Base-by-base conservation (phyloP, 2,888 invertebrate genomes). In the Leptopilina myrica region DNA sequence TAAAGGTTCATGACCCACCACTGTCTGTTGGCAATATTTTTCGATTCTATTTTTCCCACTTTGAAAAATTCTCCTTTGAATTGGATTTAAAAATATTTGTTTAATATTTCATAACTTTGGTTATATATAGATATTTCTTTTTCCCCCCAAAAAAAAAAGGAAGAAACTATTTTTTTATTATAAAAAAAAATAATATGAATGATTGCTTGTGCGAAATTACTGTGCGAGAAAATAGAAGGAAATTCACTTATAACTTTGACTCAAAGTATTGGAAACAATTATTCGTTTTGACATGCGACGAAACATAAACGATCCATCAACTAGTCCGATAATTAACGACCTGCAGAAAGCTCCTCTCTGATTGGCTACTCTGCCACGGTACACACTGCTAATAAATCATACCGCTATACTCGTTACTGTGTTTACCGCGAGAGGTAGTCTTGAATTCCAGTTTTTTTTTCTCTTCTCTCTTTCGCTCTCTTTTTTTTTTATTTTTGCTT, bases 271-370 rank as follows among this genome's bases (percentile, higher is more conserved):
- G 69, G 69, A 53, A 73, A 73, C 73, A 73, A 56, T 73, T 73
- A 73, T 73, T 73, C 56, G 53, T 73, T 73, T 56, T 73, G 73
- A 73, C 73, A 73, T 49, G 73, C 53, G 73, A 56, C 73, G 73
- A 73, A 73, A 73, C 73, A 53, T 73, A 73, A 56, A 33, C 73
- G 56, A 56, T 73, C 73, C 56, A 56, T 69, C 69, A 69, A 69
- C 69, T 69, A 7, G 20, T n/a, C 73, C 33, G 33, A n/a, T 73
- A 73, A 73, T 73, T 73, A 73, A 73, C 56, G 73, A 73, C 56
- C 73, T n/a, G 40, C 20, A 53, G 49, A 46, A 26, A 53, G 26
- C 49, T 69, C 26, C 69, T n/a, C 69, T 12, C 53, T 20, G 53
- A 69, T 69, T 69, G 69, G 73, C 26, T 73, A 26, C 33, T 62